Base-by-base conservation (phyloP, 30 jellyfish, hydroid and myxozoan species). In the Rhopilema esculentum region DNA sequence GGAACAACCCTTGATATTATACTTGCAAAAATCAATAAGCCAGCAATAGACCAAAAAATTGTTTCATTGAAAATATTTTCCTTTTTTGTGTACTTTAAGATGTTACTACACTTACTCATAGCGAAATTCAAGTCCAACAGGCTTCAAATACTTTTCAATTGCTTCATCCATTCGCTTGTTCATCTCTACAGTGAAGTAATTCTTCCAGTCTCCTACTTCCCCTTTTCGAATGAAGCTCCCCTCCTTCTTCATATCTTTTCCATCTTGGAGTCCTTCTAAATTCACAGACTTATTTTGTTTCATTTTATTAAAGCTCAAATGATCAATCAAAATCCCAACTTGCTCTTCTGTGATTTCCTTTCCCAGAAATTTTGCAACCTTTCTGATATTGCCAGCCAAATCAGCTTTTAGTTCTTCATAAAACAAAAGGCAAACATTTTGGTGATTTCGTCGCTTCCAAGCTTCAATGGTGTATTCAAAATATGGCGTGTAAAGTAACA, bases 161-260 rank as follows among this genome's bases (percentile, higher is more conserved):
- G 57, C 57, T 12, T 40, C 57, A 12, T 40, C 57, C 57, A 40
- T 40, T 40, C 57, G 57, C 12, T 40, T 40, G 57, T 40, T 40
- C 57, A 40, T 40, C 57, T 40, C 57, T 2, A 2, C 57, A 6
- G 57, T 40, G 12, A 40, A 40, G 12, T 40, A 40, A 40, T 40
- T 40, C 57, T 40, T 40, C 57, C 57, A 40, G 12, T 40, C 57
- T 40, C 40, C 88, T 77, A 22, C 52, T 1, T 75, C 86, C n/a
- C 33, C 69, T 51, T 27, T 75, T 4, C 27, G 21, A 24, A 33
- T 72, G 28, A 66, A 23, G 77, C 8, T 9, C 50, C 77, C 77
- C 57, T 40, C 57, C 57, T 32, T 66, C 77, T 66, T 40, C 57
- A 17, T 1, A 29, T 2, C 4, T 69, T 40, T 4, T 69, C 50